Percentiles rank a stretch among this genome's conserved stretches.
Evolutionary conservation across 2,888 invertebrate genomes (phyloP).

Genomic region (Drosophila gaucha): DNA sequence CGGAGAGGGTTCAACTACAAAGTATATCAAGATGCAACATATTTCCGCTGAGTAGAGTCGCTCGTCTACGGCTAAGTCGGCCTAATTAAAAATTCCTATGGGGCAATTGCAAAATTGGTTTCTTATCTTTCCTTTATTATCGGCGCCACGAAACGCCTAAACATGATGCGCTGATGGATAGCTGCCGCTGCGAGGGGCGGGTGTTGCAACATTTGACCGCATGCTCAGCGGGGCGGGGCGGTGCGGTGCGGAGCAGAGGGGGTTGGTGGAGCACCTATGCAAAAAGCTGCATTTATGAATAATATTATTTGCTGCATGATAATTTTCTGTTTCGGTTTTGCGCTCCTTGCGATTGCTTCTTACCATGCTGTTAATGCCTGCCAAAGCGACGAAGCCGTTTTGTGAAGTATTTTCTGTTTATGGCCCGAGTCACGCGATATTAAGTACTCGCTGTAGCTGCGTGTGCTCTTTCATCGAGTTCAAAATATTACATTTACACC

Average conservation of each 20-base stretch:
- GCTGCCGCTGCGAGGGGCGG: constrained; percentile 47
- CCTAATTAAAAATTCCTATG: constrained; percentile 81
- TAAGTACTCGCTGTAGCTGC: constrained; percentile 30
- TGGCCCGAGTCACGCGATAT: constrained; percentile 77
- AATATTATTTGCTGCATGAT: constrained; percentile 79
- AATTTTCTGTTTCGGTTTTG: constrained; percentile 64
- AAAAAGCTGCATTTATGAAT: constrained; percentile 76
- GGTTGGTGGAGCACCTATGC: not conserved
- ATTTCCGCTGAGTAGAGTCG: constrained; percentile 32
- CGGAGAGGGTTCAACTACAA: not conserved
- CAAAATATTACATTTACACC: constrained; percentile 31
- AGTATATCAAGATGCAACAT: constrained; percentile 51
- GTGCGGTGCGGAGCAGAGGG: not conserved
- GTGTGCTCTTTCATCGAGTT: constrained; percentile 65
- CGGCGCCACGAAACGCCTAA: constrained; percentile 72
- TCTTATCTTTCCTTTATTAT: constrained; percentile 81
- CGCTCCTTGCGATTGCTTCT: constrained; percentile 57
- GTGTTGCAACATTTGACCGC: constrained; percentile 32
- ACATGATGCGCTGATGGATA: constrained; percentile 82
- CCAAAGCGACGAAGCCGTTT: constrained; percentile 80
- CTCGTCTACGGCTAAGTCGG: constrained; percentile 44
- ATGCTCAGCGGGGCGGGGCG: constrained; percentile 4
- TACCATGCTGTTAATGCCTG: constrained; percentile 62
- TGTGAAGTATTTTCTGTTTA: constrained; percentile 79
- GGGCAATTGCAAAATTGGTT: constrained; percentile 82